Evolutionary conservation across 2,113 vertebrate species (phyloP).

Genomic region (Sinocyclocheilus anophthalmus): DNA sequence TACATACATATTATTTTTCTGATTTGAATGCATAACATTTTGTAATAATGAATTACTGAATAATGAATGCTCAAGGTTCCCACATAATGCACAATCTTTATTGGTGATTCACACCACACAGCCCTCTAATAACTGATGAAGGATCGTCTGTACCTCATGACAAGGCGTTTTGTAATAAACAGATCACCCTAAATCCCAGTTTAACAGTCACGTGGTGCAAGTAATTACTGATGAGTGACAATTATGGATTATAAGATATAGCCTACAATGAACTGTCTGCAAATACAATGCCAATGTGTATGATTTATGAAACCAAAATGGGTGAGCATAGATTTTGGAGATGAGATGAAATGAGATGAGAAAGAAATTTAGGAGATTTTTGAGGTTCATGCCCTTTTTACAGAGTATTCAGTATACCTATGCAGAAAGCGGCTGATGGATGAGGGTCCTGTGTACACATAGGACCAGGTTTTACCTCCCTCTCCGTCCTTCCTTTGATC

Average conservation of each 20-base stretch:
- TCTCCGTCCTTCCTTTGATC: constrained; percentile 34
- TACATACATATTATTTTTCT: too few relatives aligned
- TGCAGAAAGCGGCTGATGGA: constrained; percentile 24
- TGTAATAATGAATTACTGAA: neutral
- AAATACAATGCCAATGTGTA: neutral
- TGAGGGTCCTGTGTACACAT: constrained; percentile 9
- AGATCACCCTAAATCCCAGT: constrained; percentile 11
- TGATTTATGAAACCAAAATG: constrained; percentile 9
- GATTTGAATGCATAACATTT: too few relatives aligned
- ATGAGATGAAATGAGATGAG: neutral
- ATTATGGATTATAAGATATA: neutral
- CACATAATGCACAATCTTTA: neutral
- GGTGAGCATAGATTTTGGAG: neutral
- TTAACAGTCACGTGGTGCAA: constrained; percentile 7
- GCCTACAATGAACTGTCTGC: neutral
- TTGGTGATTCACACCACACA: neutral
- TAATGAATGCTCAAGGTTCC: neutral
- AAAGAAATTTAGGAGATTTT: constrained; percentile 18
- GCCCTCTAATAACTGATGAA: neutral
- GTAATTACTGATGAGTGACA: constrained; percentile 1
- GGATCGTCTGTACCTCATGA: neutral
- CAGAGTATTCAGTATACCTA: neutral
- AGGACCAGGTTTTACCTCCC: constrained; percentile 21
- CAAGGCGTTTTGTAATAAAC: neutral
- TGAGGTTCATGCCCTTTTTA: neutral